Percentiles rank a stretch among this genome's conserved stretches.
phyloP scores from a whole-genome alignment of 2,888 invertebrate genomes.

The Magallana nippona region DNA sequence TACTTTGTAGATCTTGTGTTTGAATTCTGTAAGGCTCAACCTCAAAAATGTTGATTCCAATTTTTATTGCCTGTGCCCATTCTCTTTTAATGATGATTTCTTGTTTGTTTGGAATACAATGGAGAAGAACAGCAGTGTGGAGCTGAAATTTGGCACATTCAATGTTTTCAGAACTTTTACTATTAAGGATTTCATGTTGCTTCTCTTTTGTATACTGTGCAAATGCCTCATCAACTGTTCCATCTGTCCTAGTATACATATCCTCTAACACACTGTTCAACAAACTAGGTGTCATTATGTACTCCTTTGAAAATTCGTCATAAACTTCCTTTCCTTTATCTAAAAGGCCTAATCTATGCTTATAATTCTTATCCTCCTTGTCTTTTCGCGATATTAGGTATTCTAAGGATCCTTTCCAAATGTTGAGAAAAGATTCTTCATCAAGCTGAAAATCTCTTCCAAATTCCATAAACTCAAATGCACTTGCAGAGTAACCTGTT shows the following conservation, averaged over 20 bases:
- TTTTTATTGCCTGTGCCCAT: not conserved
- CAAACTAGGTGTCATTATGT: conserved; percentile 33
- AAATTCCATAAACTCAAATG: not conserved
- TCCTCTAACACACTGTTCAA: conserved; percentile 2
- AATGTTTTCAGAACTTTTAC: not conserved
- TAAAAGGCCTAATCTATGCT: not conserved
- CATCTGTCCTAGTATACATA: no score
- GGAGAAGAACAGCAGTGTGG: conserved; percentile 16
- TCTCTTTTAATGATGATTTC: conserved; percentile 1
- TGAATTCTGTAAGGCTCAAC: conserved; percentile 16
- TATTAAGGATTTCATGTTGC: not conserved
- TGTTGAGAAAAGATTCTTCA: not conserved
- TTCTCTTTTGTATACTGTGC: conserved; percentile 21
- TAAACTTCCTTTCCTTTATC: conserved; percentile 24
- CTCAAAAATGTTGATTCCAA: conserved; percentile 25
- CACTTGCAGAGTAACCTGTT: conserved; percentile 36
- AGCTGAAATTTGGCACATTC: conserved; percentile 23
- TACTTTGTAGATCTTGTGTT: not conserved
- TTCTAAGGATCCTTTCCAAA: conserved; percentile 32
- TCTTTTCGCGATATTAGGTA: not conserved
- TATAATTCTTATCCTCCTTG: not conserved
- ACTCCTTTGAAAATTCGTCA: conserved; percentile 20
- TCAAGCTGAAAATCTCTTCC: conserved; percentile 2
- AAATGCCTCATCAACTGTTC: not conserved
- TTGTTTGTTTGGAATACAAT: conserved; percentile 18